Evolutionary conservation across 2,113 vertebrate species (phyloP).

Genomic region (Corythornis cristatus): DNA sequence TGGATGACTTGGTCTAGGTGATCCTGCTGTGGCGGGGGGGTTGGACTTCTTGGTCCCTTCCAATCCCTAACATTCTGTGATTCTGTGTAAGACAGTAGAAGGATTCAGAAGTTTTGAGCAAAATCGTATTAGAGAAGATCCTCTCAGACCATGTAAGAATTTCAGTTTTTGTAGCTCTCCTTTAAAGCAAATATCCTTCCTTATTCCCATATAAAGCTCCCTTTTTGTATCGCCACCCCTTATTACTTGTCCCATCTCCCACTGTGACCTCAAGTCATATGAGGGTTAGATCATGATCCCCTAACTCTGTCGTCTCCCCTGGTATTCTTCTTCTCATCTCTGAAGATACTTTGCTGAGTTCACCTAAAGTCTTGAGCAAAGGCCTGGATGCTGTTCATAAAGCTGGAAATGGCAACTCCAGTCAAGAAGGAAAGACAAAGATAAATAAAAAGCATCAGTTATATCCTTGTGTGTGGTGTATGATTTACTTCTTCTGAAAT

Average conservation of each 20-base stretch:
- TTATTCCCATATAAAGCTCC: not conserved
- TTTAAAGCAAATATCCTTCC: not conserved
- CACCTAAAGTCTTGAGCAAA: conserved; percentile 18
- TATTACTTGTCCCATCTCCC: not conserved
- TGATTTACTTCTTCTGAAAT: conserved; percentile 1
- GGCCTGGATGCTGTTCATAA: not conserved
- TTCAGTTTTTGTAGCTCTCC: not conserved
- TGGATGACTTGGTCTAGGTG: no score
- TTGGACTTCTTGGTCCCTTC: no score
- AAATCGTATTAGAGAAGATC: not conserved
- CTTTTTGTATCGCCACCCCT: not conserved
- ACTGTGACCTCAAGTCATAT: not conserved
- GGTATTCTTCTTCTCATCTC: not conserved
- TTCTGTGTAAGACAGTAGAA: not conserved
- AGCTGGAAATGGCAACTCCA: not conserved
- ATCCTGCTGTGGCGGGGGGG: no score
- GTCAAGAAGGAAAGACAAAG: not conserved
- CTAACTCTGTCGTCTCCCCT: not conserved
- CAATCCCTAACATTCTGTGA: no score
- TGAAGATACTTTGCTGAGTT: not conserved
- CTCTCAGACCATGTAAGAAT: not conserved
- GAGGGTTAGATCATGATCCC: not conserved
- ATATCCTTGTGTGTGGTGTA: not conserved
- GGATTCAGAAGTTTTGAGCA: not conserved
- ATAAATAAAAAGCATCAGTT: conserved; percentile 19